A percentile compares a stretch with the other conserved stretches of the same genome.
Conservation (phyloP, 2,113 vertebrate genomes). For the Lontra canadensis region DNA sequence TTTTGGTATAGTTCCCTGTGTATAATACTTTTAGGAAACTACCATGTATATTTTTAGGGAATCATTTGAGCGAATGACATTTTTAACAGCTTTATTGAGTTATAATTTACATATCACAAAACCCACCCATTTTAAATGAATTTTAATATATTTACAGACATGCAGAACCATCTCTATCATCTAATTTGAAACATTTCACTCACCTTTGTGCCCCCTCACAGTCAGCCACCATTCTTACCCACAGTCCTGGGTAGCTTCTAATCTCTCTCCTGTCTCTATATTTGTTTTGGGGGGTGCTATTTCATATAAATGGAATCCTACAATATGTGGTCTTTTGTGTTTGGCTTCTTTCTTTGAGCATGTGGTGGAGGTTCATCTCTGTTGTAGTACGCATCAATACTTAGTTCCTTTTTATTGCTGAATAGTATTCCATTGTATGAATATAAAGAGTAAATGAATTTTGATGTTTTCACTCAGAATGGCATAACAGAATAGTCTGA, state of each 20-base stretch:
- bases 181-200: neutral
- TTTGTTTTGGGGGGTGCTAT: neutral
- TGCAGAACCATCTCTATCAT: neutral
- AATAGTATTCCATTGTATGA: neutral
- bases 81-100: conserved; percentile 18
- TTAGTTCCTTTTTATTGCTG: conserved; percentile 43
- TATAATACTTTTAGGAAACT: conserved; percentile 5
- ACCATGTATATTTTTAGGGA: neutral
- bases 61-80: neutral
- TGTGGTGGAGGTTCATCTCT: neutral
- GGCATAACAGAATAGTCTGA: neutral
- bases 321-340: neutral
- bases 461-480: neutral
- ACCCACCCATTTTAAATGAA: neutral
- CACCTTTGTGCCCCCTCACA: neutral
- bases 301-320: conserved; percentile 18
- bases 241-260: neutral
- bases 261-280: neutral
- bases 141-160: neutral
- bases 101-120: neutral
- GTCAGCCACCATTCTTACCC: neutral
- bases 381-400: neutral
- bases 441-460: neutral
- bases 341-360: neutral
- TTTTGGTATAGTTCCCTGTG: neutral